These are phyloP conservation scores for Cranoglanis bouderius DNA, from an alignment of 2,113 vertebrate species.

Conservation along the genomic window DNA sequence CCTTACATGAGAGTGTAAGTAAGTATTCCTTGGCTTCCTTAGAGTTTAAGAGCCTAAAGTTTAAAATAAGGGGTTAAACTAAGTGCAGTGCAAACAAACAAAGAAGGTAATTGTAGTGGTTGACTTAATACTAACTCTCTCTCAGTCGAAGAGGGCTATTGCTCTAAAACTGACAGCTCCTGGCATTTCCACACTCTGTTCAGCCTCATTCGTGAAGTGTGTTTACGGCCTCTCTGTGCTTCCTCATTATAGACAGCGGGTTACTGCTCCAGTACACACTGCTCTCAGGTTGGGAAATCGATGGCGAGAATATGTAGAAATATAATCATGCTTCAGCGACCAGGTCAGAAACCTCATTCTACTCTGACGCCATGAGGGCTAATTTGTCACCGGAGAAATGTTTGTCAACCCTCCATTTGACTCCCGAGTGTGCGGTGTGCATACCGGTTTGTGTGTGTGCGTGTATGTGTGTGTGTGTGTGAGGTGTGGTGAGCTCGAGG, in stretches of 20 bases:
- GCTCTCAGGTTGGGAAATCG: slow-evolving; percentile 91
- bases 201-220: slow-evolving; percentile 90
- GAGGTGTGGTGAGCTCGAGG: slow-evolving; percentile 79
- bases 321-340: slow-evolving; percentile 98
- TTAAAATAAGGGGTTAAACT: neutral
- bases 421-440: slow-evolving; percentile 75
- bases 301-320: slow-evolving; percentile 93
- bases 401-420: slow-evolving; percentile 98
- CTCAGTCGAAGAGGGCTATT: slow-evolving; percentile 27
- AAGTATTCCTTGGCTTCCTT: neutral
- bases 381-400: slow-evolving; percentile 96
- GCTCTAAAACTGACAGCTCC: slow-evolving; percentile 45
- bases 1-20: neutral
- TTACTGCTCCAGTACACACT: slow-evolving; percentile 81
- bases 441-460: slow-evolving; percentile 62
- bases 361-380: slow-evolving; percentile 90
- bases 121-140: neutral
- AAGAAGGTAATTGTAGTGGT: neutral
- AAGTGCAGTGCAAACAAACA: neutral
- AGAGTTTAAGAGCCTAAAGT: neutral
- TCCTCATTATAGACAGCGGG: slow-evolving; percentile 82
- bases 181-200: slow-evolving; percentile 33
- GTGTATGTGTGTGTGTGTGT: slow-evolving; percentile 11
- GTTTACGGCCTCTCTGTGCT: slow-evolving; percentile 93
- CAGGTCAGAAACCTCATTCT: slow-evolving; percentile 99